These are phyloP conservation scores for Halichoeres trimaculatus DNA, from an alignment of 2,113 vertebrate species.

Conservation along the genomic window DNA sequence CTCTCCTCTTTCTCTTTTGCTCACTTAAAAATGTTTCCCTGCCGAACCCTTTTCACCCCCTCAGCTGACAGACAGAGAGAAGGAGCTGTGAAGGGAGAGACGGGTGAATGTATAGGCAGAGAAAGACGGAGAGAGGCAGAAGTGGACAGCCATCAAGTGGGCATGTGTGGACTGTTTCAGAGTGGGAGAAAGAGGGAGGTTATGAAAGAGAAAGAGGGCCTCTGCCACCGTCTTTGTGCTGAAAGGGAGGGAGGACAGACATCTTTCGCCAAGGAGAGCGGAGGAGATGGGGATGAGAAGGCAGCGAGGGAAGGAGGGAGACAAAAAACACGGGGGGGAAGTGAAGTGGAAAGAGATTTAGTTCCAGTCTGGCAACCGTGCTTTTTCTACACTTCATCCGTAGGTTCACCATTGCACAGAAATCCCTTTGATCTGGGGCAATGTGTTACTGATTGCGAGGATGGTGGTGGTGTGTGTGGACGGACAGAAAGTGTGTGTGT, in stretches of 20 bases:
- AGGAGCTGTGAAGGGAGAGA: slow-evolving; percentile 63
- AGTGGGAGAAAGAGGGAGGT: slow-evolving; percentile 69
- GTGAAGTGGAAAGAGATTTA: slow-evolving; percentile 73
- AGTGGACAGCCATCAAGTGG: slow-evolving; percentile 70
- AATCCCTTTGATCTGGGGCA: slow-evolving; percentile 59
- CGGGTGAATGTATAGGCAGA: slow-evolving; percentile 64
- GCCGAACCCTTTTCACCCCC: slow-evolving; percentile 23
- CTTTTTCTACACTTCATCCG: slow-evolving; percentile 71
- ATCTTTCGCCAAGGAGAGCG: slow-evolving; percentile 47
- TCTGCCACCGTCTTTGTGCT: slow-evolving; percentile 81
- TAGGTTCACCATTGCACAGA: slow-evolving; percentile 57
- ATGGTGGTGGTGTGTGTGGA: slow-evolving; percentile 20
- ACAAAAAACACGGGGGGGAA: slow-evolving; percentile 54
- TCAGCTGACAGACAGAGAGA: slow-evolving; percentile 65
- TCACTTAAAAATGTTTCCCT: slow-evolving; percentile 31
- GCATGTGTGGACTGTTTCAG: slow-evolving; percentile 74
- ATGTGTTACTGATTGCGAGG: slow-evolving; percentile 48
- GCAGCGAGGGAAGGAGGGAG: slow-evolving; percentile 35
- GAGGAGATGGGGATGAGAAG: slow-evolving; percentile 49
- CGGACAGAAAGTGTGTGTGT: slow-evolving; percentile 1
- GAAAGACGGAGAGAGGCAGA: slow-evolving; percentile 60
- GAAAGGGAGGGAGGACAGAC: slow-evolving; percentile 67
- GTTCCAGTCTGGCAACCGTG: slow-evolving; percentile 68
- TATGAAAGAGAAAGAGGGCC: slow-evolving; percentile 72
- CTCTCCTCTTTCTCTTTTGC: slow-evolving; percentile 43